phyloP scores from a whole-genome alignment of 2,888 invertebrate species.

The Mamestra brassicae region DNA sequence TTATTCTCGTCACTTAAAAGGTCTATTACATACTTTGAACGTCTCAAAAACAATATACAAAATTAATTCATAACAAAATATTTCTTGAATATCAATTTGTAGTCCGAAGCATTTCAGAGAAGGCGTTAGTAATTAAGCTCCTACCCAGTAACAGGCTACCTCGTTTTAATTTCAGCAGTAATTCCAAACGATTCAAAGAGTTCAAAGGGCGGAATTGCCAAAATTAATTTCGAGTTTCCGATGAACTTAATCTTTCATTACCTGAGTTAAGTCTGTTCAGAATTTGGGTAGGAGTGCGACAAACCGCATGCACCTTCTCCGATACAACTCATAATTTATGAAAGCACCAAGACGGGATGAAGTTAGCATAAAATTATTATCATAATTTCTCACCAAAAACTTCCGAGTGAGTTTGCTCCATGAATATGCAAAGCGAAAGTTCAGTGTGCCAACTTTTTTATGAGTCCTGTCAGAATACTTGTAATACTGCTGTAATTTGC shows the following conservation, averaged over 20 bases:
- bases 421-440: conserved; percentile 89
- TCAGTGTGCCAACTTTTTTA: conserved; percentile 85
- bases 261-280: conserved; percentile 73
- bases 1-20: conserved; percentile 1
- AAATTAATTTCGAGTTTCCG: conserved; percentile 43
- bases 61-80: conserved; percentile 41
- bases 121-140: conserved; percentile 46
- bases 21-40: not conserved
- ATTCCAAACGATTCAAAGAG: conserved; percentile 46
- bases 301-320: conserved; percentile 73
- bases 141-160: conserved; percentile 26
- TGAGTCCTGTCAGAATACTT: conserved; percentile 85
- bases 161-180: conserved; percentile 48
- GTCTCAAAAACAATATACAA: conserved; percentile 29
- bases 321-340: conserved; percentile 81
- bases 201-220: conserved; percentile 43
- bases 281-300: conserved; percentile 66
- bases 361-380: conserved; percentile 89
- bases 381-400: conserved; percentile 90
- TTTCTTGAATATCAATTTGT: conserved; percentile 56
- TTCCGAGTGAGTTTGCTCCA: conserved; percentile 86
- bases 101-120: conserved; percentile 26
- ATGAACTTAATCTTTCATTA: conserved; percentile 63
- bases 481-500: conserved; percentile 84
- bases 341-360: conserved; percentile 85